Conservation (phyloP, 2,113 vertebrate species). For the Dinomys branickii region DNA sequence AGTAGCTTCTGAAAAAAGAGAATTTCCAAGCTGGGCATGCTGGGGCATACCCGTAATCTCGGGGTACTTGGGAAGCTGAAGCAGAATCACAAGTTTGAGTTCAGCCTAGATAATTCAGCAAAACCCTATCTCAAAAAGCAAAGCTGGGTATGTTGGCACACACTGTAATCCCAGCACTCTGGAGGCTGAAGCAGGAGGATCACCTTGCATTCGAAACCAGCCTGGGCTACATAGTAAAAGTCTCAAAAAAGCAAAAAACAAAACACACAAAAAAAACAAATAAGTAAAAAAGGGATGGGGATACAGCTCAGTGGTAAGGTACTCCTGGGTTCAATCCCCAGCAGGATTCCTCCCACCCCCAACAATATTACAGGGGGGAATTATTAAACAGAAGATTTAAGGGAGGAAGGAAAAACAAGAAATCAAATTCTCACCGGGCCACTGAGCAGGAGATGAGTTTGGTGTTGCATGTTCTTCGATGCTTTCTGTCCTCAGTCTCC, state of each 20-base stretch:
- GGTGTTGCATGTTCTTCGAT: slow-evolving; percentile 97
- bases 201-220: neutral
- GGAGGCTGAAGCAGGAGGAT: neutral
- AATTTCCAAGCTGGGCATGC: neutral
- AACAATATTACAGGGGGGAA: neutral
- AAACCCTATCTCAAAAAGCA: neutral
- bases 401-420: neutral
- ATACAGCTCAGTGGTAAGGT: neutral
- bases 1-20: neutral
- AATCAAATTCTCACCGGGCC: slow-evolving; percentile 92
- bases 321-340: neutral
- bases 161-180: neutral
- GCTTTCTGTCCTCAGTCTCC: slow-evolving; percentile 96
- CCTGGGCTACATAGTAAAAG: neutral
- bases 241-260: neutral
- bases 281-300: neutral
- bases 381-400: neutral
- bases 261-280: neutral
- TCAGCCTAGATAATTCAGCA: neutral
- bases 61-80: neutral
- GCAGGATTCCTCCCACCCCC: neutral
- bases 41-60: neutral
- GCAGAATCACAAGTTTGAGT: neutral
- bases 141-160: neutral
- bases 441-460: slow-evolving; percentile 95